These are phyloP conservation scores for Chaenodraco wilsoni DNA, from an alignment of 2,797 vertebrate species.

Conservation along the genomic window DNA sequence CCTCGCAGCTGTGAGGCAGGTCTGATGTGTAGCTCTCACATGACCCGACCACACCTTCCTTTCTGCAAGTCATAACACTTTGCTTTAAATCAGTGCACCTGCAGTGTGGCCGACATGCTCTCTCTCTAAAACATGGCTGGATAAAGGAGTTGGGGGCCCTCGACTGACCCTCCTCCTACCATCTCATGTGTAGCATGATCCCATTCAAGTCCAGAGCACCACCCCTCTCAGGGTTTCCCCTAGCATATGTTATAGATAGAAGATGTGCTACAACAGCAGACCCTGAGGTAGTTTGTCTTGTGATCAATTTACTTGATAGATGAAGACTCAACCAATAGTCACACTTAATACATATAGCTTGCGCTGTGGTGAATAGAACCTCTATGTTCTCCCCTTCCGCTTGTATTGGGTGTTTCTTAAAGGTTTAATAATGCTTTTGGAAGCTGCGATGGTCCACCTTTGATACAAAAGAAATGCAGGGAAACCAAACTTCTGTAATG, in stretches of 20 bases:
- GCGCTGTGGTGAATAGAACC: neutral
- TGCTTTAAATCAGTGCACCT: slow-evolving; percentile 34
- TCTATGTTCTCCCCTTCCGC: neutral
- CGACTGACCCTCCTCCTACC: neutral
- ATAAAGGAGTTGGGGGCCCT: neutral
- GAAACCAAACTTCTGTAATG: neutral
- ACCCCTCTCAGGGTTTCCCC: neutral
- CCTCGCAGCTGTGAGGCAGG: slow-evolving; percentile 42
- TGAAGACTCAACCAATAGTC: neutral
- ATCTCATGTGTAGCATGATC: neutral
- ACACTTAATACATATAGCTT: neutral
- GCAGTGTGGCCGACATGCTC: neutral
- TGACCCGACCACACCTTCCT: slow-evolving; percentile 65
- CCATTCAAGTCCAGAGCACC: neutral
- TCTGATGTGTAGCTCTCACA: slow-evolving; percentile 49
- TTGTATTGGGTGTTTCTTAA: neutral
- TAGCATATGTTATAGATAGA: neutral
- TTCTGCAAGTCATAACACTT: slow-evolving; percentile 37
- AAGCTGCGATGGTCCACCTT: neutral
- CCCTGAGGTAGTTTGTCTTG: neutral
- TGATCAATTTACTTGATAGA: neutral
- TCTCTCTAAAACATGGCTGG: neutral
- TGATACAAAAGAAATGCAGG: neutral
- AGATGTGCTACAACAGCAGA: neutral
- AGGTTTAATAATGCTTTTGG: neutral